These are phyloP conservation scores for Hippopotamyrus pictus DNA, from an alignment of 2,797 vertebrate genomes.

Conservation along the genomic window DNA sequence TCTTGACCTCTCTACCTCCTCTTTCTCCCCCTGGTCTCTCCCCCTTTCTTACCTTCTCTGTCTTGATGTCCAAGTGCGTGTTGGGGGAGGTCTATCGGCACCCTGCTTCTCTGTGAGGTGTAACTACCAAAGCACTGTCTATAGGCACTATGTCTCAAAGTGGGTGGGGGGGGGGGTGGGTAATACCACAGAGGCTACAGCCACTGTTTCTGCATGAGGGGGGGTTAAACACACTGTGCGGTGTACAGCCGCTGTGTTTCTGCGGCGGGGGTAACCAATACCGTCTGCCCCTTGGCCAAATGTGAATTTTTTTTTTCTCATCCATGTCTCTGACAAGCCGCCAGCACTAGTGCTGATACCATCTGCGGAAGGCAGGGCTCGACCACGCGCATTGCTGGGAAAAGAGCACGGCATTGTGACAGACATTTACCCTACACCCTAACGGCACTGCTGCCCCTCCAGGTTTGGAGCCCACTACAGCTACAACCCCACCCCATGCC, in stretches of 20 bases:
- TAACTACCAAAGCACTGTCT: background rate
- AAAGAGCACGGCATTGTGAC: background rate
- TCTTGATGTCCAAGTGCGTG: background rate
- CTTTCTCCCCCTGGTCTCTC: conserved; percentile 1
- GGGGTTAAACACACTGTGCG: background rate
- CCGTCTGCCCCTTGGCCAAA: background rate
- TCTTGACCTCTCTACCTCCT: conserved; percentile 35
- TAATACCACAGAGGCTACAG: background rate
- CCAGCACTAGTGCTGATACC: background rate
- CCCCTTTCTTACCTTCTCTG: conserved; percentile 33
- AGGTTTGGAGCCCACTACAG: background rate
- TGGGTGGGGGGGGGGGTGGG: background rate
- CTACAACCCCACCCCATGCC: background rate
- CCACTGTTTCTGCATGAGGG: background rate
- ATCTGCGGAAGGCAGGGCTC: background rate
- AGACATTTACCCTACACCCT: background rate
- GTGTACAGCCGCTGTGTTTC: background rate
- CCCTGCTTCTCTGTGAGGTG: background rate
- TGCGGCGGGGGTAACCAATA: background rate
- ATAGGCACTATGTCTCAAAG: background rate
- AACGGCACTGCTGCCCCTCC: background rate
- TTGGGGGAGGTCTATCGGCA: background rate
- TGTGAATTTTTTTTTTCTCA: background rate
- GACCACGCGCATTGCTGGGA: background rate
- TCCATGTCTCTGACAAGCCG: background rate